Evolutionary conservation across 2,888 invertebrate species (phyloP).

Genomic region (Drosophila koepferae): DNA sequence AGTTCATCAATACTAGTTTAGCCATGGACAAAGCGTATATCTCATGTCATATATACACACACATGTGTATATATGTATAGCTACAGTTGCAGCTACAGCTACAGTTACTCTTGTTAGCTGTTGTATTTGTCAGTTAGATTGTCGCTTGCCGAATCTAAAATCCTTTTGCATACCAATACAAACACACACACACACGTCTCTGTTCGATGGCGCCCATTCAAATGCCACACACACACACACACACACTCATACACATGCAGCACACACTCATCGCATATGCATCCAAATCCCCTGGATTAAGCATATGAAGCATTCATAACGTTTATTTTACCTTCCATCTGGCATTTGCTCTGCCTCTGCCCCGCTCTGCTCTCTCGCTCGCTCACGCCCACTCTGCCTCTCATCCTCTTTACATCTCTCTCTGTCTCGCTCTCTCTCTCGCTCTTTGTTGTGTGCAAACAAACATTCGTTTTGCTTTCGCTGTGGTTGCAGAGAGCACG

Average conservation of each 20-base stretch:
- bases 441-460: constrained; percentile 34
- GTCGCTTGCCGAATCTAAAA: constrained; percentile 46
- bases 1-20: constrained; percentile 78
- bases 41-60: constrained; percentile 28
- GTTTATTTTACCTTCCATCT: constrained; percentile 72
- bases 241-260: constrained; percentile 19
- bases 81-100: constrained; percentile 13
- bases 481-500: constrained; percentile 28
- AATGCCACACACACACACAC: constrained; percentile 34
- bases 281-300: constrained; percentile 85
- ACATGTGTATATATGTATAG: not conserved
- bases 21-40: constrained; percentile 67
- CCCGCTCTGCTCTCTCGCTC: not conserved
- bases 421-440: not conserved
- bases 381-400: not conserved
- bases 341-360: constrained; percentile 2
- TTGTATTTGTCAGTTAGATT: constrained; percentile 55
- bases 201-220: constrained; percentile 28
- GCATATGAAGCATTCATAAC: constrained; percentile 84
- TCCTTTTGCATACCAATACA: constrained; percentile 38
- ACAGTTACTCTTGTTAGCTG: constrained; percentile 32
- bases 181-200: constrained; percentile 19
- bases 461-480: constrained; percentile 45
- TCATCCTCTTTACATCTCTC: not conserved
- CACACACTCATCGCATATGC: constrained; percentile 75